A percentile compares a stretch with the other conserved stretches of the same genome.
Evolutionary conservation across 2,797 vertebrate genomes (phyloP).

Genomic region (Staurois parvus): DNA sequence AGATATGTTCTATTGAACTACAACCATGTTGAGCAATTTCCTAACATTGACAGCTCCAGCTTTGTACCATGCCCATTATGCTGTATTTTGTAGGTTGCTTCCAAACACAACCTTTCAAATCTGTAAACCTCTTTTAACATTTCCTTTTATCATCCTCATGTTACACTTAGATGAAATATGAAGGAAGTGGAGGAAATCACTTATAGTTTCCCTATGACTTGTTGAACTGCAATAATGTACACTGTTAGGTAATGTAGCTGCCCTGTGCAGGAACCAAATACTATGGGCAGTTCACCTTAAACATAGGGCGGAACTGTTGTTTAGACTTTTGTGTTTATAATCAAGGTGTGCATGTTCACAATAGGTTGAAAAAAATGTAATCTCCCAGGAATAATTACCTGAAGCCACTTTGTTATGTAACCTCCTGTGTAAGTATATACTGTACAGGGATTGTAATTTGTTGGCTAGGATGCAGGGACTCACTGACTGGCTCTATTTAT

Average conservation of each 20-base stretch:
- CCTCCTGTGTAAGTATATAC: neutral
- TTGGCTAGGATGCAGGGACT: conserved; percentile 53
- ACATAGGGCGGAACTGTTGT: neutral
- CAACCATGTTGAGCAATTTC: neutral
- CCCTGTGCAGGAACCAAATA: neutral
- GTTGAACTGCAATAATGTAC: neutral
- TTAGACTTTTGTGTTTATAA: neutral
- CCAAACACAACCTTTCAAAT: neutral
- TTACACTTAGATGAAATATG: neutral
- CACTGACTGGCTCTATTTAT: conserved; percentile 55
- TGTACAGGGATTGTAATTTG: conserved; percentile 10
- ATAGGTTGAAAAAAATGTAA: neutral
- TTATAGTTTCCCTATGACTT: neutral
- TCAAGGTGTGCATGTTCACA: neutral
- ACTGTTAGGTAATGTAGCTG: neutral
- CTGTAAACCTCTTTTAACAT: neutral
- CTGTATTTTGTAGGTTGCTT: neutral
- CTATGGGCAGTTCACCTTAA: neutral
- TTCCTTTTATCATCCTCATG: conserved; percentile 5
- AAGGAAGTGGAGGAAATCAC: neutral
- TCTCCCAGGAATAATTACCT: conserved; percentile 3
- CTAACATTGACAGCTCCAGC: too few species aligned
- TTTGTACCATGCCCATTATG: neutral
- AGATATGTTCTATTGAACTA: neutral
- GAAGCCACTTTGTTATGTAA: conserved; percentile 10